Base-by-base conservation (phyloP, 2,888 invertebrate species). In the Drosophila pseudotakahashii region DNA sequence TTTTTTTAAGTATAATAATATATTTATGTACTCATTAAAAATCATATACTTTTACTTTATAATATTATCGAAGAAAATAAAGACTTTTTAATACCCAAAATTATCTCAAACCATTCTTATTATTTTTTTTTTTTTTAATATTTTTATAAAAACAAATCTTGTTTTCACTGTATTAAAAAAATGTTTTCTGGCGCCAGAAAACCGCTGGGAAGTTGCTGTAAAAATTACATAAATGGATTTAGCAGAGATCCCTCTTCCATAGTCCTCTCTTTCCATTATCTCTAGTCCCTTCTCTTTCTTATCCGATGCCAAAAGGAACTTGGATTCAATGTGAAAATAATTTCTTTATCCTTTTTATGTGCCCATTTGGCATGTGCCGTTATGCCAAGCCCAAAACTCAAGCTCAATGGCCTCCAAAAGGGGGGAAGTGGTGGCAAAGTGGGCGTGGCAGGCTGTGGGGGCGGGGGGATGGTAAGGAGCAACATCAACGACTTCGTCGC, bases 321-420 rank as follows among this genome's bases (percentile, higher is more conserved):
- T 88, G 79, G 77, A 84, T 88, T 84, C 88, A 90, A 91, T 90
- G 89, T 80, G 89, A 91, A 90, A 90, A 91, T 90, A 91, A 91
- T 91, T 91, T 89, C 88, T 89, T 90, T 89, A 90, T 90, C 89
- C 91, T 87, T 91, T 91, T 91, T 91, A 91, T 91, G 88, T 88
- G 87, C 83, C 90, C 90, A 90, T 91, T 91, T 91, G 87, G 88
- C 87, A 88, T 89, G 90, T 89, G 84, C 85, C 87, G 88, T 89
- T 84, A 84, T 82, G 82, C 75, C 79, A 81, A 73, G 78, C 78
- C 76, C 62, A 64, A 60, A 67, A 75, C 73, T 71, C 50, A 67
- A 39, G 55, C 48, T 62, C 63, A 39, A 45, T 58, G 58, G 19
- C 45, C 50, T 42, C 63, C 63, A 44, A 54, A 64, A 7, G 19